Percentiles rank a stretch among this genome's conserved stretches.
phyloP scores from a whole-genome alignment of 2,797 vertebrate genomes.

The Phaenicophaeus curvirostris region DNA sequence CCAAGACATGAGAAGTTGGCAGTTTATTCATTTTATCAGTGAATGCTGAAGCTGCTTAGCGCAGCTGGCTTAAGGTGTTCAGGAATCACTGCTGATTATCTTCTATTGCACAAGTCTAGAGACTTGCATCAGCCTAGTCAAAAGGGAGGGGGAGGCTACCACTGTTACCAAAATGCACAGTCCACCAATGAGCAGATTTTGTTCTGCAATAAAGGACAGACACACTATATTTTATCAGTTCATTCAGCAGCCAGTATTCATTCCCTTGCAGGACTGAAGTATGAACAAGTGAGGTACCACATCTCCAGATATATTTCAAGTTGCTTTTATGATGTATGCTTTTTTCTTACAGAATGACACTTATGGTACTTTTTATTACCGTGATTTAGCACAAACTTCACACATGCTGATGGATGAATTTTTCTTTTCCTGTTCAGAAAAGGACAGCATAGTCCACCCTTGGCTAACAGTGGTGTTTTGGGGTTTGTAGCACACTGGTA shows the following conservation, averaged over 20 bases:
- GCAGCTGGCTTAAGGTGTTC: background rate
- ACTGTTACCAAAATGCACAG: background rate
- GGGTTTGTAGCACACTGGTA: background rate
- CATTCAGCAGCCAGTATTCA: background rate
- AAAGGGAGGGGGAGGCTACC: too few species aligned
- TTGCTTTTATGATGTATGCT: background rate
- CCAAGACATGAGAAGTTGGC: rapidly evolving
- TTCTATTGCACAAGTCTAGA: background rate
- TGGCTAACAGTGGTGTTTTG: background rate
- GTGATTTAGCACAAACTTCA: background rate
- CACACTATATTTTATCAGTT: rapidly evolving
- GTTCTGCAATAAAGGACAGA: background rate
- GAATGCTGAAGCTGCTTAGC: background rate
- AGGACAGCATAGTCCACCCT: background rate
- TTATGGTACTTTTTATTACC: background rate
- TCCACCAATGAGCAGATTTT: background rate
- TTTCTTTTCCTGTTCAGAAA: background rate
- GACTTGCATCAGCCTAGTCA: background rate
- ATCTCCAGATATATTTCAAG: background rate
- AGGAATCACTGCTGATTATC: background rate
- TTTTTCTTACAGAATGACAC: background rate
- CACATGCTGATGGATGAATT: background rate
- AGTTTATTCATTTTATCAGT: background rate
- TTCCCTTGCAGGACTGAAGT: background rate
- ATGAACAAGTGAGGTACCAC: background rate